Evolutionary conservation across 2,113 vertebrate genomes (phyloP).

Genomic region (Leptosomus discolor): DNA sequence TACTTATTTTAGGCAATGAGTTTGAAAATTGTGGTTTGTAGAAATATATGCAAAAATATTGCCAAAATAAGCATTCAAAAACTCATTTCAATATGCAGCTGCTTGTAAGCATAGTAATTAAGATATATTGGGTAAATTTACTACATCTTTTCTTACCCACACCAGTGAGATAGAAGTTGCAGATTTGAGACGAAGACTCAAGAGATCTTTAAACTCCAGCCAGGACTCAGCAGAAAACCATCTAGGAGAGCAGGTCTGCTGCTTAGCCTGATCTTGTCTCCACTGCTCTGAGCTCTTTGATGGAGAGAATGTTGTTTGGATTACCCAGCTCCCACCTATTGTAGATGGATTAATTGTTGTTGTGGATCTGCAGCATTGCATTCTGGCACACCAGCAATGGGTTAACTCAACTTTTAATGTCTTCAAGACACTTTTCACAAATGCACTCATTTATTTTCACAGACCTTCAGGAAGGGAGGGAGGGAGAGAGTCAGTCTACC

Average conservation of each 20-base stretch:
- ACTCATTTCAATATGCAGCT: conserved; percentile 47
- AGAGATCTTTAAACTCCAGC: conserved; percentile 25
- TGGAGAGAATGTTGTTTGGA: background rate
- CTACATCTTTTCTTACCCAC: conserved; percentile 24
- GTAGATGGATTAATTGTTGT: background rate
- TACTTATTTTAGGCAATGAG: conserved; percentile 14
- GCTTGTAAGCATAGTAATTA: conserved; percentile 48
- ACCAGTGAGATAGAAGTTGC: background rate
- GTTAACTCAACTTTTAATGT: background rate
- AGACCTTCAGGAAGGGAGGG: background rate
- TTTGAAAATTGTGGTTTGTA: conserved; percentile 37
- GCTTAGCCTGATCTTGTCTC: background rate
- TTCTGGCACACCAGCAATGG: background rate
- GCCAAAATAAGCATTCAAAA: conserved; percentile 56
- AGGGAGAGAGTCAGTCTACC: background rate
- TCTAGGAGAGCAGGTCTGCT: background rate
- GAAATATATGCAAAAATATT: conserved; percentile 56
- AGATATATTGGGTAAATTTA: conserved; percentile 21
- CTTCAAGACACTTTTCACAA: background rate
- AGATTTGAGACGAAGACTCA: background rate
- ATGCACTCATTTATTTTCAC: background rate
- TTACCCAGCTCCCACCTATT: background rate
- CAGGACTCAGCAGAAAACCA: background rate
- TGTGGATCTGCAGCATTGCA: background rate
- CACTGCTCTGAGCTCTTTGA: background rate